Percentiles rank a stretch among this genome's conserved stretches.
Conservation (phyloP, 2,797 vertebrate species). For the Neostethus bicornis region DNA sequence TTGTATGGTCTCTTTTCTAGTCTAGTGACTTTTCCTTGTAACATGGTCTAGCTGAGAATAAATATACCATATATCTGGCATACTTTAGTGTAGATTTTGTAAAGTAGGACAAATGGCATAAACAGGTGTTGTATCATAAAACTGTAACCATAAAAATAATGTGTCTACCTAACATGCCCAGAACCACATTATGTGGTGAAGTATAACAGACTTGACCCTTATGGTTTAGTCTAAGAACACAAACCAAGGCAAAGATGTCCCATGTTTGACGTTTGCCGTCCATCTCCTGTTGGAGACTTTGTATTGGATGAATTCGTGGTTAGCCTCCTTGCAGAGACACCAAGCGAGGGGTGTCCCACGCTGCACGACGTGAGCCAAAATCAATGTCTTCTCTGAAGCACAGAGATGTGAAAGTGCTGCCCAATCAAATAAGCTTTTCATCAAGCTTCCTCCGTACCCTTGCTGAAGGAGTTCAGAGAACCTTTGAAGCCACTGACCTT, state of each 20-base stretch:
- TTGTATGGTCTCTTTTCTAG: conserved; percentile 57
- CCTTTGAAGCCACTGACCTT: conserved; percentile 42
- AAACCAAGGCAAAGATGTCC: conserved; percentile 49
- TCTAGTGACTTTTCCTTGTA: conserved; percentile 57
- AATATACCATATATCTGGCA: conserved; percentile 58
- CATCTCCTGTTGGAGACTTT: conserved; percentile 66
- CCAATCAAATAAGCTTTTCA: conserved; percentile 68
- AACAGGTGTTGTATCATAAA: conserved; percentile 35
- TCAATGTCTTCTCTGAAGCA: conserved; percentile 70
- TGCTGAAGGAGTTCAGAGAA: conserved; percentile 31
- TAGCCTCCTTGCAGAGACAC: conserved; percentile 47
- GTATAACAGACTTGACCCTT: conserved; percentile 36
- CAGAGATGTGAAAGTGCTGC: conserved; percentile 61
- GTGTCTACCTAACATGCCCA: conserved; percentile 14
- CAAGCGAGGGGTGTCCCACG: conserved; percentile 62
- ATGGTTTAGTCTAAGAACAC: conserved; percentile 48
- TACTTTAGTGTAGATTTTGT: conserved; percentile 36
- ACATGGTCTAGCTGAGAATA: conserved; percentile 48
- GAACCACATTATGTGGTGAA: conserved; percentile 21
- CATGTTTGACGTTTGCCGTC: conserved; percentile 51
- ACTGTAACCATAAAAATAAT: conserved; percentile 55
- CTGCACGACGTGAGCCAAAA: conserved; percentile 62
- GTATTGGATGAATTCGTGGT: conserved; percentile 54
- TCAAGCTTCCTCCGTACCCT: conserved; percentile 38
- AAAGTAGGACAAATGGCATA: conserved; percentile 30